These are phyloP conservation scores for Tigriopus japonicus DNA, from an alignment of 1,140 invertebrate species.

Conservation along the genomic window DNA sequence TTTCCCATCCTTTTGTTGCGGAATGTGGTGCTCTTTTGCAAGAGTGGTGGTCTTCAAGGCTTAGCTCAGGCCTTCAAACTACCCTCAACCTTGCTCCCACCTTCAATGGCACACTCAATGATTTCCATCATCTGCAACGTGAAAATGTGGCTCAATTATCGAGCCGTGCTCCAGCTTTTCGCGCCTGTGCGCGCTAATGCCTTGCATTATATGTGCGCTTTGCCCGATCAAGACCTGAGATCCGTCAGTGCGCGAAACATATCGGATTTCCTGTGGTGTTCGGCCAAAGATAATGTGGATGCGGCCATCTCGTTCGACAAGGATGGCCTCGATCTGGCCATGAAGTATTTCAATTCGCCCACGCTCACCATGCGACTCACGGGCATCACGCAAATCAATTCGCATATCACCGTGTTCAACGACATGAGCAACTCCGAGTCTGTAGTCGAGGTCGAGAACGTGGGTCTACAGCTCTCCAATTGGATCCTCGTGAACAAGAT, in stretches of 20 bases:
- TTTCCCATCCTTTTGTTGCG: constrained; percentile 68
- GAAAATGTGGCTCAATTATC: constrained; percentile 81
- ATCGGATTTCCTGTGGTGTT: constrained; percentile 29
- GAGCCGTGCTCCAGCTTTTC: constrained; percentile 65
- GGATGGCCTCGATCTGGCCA: constrained; percentile 71
- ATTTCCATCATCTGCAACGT: constrained; percentile 76
- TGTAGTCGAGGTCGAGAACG: constrained; percentile 54
- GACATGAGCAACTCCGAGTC: constrained; percentile 71
- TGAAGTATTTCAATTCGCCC: constrained; percentile 83
- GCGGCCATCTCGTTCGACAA: constrained; percentile 56
- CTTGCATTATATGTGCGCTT: constrained; percentile 75
- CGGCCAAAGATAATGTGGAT: constrained; percentile 28
- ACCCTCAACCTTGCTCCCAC: constrained; percentile 49
- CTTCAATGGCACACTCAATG: constrained; percentile 71
- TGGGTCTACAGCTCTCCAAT: constrained; percentile 58
- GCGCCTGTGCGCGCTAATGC: constrained; percentile 64
- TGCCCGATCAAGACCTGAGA: constrained; percentile 72
- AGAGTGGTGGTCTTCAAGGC: constrained; percentile 62
- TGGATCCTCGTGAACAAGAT: constrained; percentile 81
- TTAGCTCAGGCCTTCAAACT: constrained; percentile 63
- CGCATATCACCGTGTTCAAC: constrained; percentile 41
- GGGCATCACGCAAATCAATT: constrained; percentile 50
- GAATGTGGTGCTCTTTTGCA: constrained; percentile 70
- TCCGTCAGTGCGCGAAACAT: constrained; percentile 67
- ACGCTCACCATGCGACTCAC: constrained; percentile 79